These are phyloP conservation scores for Rutilus rutilus DNA, from an alignment of 2,113 vertebrate genomes.

Conservation along the genomic window DNA sequence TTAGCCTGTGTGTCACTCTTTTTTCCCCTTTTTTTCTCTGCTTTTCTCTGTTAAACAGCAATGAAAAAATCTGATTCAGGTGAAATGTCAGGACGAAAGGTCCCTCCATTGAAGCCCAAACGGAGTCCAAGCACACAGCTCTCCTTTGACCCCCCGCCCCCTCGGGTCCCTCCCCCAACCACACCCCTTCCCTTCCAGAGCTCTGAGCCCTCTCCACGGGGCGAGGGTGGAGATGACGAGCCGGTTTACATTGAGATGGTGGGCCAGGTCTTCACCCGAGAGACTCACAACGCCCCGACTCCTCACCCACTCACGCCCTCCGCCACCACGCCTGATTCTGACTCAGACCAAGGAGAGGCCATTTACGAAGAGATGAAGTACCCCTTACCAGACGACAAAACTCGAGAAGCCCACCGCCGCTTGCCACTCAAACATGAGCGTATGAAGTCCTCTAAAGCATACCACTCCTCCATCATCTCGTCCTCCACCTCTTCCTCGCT, in stretches of 20 bases:
- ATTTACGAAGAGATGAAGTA: slow-evolving; percentile 97
- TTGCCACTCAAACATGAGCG: slow-evolving; percentile 72
- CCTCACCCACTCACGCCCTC: slow-evolving; percentile 75
- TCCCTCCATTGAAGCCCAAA: slow-evolving; percentile 87
- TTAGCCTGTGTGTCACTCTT: not conserved
- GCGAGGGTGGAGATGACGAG: slow-evolving; percentile 79
- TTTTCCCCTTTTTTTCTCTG: not conserved
- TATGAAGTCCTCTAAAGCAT: slow-evolving; percentile 74
- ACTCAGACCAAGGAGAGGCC: slow-evolving; percentile 90
- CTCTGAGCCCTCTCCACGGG: slow-evolving; percentile 67
- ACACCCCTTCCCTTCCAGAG: slow-evolving; percentile 71
- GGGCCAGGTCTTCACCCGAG: slow-evolving; percentile 83
- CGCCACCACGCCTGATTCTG: slow-evolving; percentile 81
- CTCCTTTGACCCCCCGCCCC: slow-evolving; percentile 76
- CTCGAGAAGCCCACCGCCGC: slow-evolving; percentile 66
- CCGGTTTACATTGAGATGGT: slow-evolving; percentile 96
- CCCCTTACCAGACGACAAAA: slow-evolving; percentile 76
- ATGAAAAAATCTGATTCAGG: slow-evolving; percentile 85
- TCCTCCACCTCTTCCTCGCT: slow-evolving; percentile 70
- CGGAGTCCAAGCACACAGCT: slow-evolving; percentile 90
- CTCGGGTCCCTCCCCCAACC: slow-evolving; percentile 68
- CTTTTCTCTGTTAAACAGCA: slow-evolving; percentile 60
- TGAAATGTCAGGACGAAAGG: slow-evolving; percentile 79
- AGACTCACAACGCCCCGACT: slow-evolving; percentile 68
- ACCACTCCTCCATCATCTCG: slow-evolving; percentile 62